Conservation (phyloP, 2,888 invertebrate genomes). For the Pocota personata region DNA sequence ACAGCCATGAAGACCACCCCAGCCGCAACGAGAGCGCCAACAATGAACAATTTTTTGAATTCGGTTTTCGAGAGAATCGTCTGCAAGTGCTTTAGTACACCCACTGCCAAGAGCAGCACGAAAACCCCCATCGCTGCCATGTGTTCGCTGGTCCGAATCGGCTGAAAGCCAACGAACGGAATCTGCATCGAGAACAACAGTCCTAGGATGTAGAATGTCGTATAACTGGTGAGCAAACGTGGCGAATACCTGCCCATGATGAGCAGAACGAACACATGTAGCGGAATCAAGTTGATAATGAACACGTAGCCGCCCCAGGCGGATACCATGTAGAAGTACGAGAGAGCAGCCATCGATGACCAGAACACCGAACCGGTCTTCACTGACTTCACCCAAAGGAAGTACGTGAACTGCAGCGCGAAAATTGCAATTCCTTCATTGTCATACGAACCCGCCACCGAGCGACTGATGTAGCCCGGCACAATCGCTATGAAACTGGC, state of each 20-base stretch:
- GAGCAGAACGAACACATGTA: slow-evolving; percentile 97
- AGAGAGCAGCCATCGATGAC: slow-evolving; percentile 96
- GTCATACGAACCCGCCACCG: slow-evolving; percentile 99
- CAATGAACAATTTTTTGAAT: slow-evolving; percentile 93
- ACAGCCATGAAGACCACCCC: slow-evolving; percentile 92
- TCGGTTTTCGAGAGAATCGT: slow-evolving; percentile 93
- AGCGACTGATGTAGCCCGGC: slow-evolving; percentile 99
- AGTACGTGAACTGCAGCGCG: slow-evolving; percentile 99
- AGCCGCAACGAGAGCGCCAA: slow-evolving; percentile 90
- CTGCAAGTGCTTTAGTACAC: slow-evolving; percentile 93
- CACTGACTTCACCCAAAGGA: slow-evolving; percentile 98
- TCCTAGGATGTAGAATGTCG: slow-evolving; percentile 98
- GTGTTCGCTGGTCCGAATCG: slow-evolving; percentile 98
- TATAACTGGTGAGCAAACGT: slow-evolving; percentile 96
- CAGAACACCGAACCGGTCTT: slow-evolving; percentile 99
- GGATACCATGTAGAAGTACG: slow-evolving; percentile 99
- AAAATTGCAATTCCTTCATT: slow-evolving; percentile 99
- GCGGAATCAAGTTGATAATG: slow-evolving; percentile 99
- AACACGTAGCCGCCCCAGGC: slow-evolving; percentile 99
- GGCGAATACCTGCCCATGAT: slow-evolving; percentile 98
- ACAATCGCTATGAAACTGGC: slow-evolving; percentile 99
- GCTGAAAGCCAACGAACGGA: slow-evolving; percentile 98
- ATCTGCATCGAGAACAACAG: slow-evolving; percentile 98
- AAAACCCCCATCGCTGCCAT: slow-evolving; percentile 99
- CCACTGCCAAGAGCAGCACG: slow-evolving; percentile 94